Percentiles rank a stretch among this genome's conserved stretches.
Conservation (phyloP, 2,888 invertebrate species). For the Thymelicus sylvestris region DNA sequence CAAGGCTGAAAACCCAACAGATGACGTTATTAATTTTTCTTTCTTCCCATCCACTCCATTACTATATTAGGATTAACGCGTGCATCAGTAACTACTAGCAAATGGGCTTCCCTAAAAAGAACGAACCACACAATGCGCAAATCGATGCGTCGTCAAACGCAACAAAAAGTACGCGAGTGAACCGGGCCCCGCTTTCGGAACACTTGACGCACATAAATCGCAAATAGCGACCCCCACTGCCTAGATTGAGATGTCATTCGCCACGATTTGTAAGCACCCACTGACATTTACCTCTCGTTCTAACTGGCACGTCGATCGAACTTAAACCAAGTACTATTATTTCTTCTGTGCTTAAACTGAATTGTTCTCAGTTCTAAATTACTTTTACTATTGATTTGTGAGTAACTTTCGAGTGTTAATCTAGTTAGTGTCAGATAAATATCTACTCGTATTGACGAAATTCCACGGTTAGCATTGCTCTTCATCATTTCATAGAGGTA, state of each 20-base stretch:
- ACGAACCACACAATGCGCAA: slow-evolving; percentile 13
- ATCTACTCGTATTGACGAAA: too few relatives aligned
- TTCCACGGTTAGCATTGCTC: too few relatives aligned
- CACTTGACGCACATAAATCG: slow-evolving; percentile 52
- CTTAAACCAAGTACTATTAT: too few relatives aligned
- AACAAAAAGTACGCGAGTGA: slow-evolving; percentile 25
- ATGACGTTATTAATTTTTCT: not conserved
- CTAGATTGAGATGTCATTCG: slow-evolving; percentile 62
- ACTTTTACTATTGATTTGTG: not conserved
- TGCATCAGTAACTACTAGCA: not conserved
- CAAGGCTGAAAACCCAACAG: too few relatives aligned
- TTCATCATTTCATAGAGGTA: too few relatives aligned
- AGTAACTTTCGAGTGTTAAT: not conserved
- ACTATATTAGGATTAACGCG: slow-evolving; percentile 5
- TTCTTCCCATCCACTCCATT: not conserved
- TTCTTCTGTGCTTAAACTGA: slow-evolving; percentile 23
- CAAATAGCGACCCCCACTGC: slow-evolving; percentile 45
- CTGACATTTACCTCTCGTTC: slow-evolving; percentile 49
- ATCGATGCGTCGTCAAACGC: slow-evolving; percentile 21
- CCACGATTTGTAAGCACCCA: slow-evolving; percentile 50
- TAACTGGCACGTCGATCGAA: slow-evolving; percentile 23
- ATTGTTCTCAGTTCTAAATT: slow-evolving; percentile 31
- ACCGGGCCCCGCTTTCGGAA: slow-evolving; percentile 43
- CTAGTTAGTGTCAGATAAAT: too few relatives aligned
- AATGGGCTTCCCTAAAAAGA: slow-evolving; percentile 1